Evolutionary conservation across 2,888 invertebrate genomes (phyloP).

Genomic region (Meandrusa payeni): DNA sequence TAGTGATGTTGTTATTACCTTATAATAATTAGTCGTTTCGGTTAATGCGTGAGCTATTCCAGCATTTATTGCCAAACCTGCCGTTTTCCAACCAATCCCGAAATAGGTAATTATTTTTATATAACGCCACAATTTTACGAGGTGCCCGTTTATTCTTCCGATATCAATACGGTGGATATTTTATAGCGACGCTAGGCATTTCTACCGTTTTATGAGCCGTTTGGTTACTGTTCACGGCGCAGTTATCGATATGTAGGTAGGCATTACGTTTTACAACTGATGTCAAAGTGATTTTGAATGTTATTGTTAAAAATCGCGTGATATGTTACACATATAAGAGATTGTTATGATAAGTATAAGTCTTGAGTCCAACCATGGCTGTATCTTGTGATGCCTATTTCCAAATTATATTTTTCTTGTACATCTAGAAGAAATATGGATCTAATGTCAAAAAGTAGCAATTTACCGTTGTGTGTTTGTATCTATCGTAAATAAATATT

Average conservation of each 20-base stretch:
- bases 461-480: too few relatives aligned
- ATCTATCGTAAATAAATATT: too few relatives aligned
- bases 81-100: slow-evolving; percentile 26
- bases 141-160: slow-evolving; percentile 43
- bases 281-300: too few relatives aligned
- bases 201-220: slow-evolving; percentile 46
- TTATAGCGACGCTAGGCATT: slow-evolving; percentile 49
- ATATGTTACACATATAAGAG: too few relatives aligned
- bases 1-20: slow-evolving; percentile 4
- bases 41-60: slow-evolving; percentile 6
- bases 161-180: slow-evolving; percentile 48
- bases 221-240: slow-evolving; percentile 44
- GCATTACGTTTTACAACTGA: slow-evolving; percentile 52
- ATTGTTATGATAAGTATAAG: too few relatives aligned
- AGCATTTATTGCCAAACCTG: slow-evolving; percentile 27
- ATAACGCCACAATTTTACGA: slow-evolving; percentile 42
- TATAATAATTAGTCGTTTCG: slow-evolving; percentile 1
- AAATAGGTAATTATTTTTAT: slow-evolving; percentile 40
- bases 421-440: too few relatives aligned
- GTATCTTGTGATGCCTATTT: too few relatives aligned
- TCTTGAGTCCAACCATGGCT: too few relatives aligned
- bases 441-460: too few relatives aligned
- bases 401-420: too few relatives aligned
- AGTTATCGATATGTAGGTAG: slow-evolving; percentile 49
- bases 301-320: too few relatives aligned